A percentile compares a stretch with the other conserved stretches of the same genome.
Evolutionary conservation across 2,888 invertebrate genomes (phyloP).

Genomic region (Thymelicus sylvestris): DNA sequence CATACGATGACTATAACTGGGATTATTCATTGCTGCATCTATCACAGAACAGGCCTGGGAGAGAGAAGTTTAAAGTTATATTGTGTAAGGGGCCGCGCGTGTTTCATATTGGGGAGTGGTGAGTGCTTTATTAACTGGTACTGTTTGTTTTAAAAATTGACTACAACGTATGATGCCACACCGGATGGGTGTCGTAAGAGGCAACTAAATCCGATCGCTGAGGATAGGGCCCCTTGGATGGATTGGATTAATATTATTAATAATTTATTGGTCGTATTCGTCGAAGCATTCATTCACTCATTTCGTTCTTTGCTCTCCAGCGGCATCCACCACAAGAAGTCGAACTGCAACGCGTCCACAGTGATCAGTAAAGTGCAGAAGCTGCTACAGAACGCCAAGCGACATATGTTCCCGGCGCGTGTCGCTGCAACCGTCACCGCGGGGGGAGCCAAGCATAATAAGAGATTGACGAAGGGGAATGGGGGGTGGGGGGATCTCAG

Average conservation of each 20-base stretch:
- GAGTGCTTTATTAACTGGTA: constrained; percentile 55
- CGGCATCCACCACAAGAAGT: constrained; percentile 98
- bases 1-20: constrained; percentile 99
- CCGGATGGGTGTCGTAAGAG: no score
- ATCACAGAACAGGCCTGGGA: constrained; percentile 91
- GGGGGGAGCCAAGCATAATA: constrained; percentile 94
- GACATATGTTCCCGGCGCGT: constrained; percentile 89
- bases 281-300: neutral
- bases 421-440: constrained; percentile 89
- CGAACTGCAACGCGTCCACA: constrained; percentile 94
- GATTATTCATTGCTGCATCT: constrained; percentile 98
- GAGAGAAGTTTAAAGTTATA: constrained; percentile 92
- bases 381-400: constrained; percentile 88
- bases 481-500: constrained; percentile 98
- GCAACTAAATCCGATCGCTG: no score
- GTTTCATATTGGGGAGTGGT: constrained; percentile 99
- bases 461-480: constrained; percentile 93
- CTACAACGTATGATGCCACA: no score
- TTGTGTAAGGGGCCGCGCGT: constrained; percentile 97
- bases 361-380: constrained; percentile 94
- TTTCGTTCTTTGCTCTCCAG: constrained; percentile 74
- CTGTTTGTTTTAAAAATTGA: no score
- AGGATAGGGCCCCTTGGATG: no score
- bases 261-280: no score
- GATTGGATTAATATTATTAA: no score